phyloP scores from a whole-genome alignment of 2,888 invertebrate species.

The Pristionchus mayeri region DNA sequence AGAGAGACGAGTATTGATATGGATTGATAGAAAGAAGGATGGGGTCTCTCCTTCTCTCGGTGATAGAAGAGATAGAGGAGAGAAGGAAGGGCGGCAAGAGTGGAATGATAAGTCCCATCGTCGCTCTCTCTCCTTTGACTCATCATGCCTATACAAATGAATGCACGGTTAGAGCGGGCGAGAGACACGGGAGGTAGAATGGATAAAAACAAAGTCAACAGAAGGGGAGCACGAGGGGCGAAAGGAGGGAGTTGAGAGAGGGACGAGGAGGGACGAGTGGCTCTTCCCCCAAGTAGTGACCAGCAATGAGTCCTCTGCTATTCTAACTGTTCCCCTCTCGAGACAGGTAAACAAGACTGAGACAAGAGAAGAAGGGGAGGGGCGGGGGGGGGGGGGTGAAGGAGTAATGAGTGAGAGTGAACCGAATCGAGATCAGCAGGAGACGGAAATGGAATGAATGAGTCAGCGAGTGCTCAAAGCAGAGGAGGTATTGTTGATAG shows the following conservation, averaged over 20 bases:
- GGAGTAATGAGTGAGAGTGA: neutral
- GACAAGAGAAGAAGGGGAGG: neutral
- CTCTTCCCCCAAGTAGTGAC: neutral
- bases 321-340: slow-evolving; percentile 21
- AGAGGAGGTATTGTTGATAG: slow-evolving; percentile 13
- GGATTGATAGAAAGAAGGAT: slow-evolving; percentile 42
- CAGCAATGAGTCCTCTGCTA: slow-evolving; percentile 32
- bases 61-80: neutral
- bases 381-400: neutral
- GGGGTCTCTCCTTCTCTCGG: neutral
- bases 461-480: neutral
- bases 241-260: slow-evolving; percentile 8
- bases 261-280: neutral
- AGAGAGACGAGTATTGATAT: slow-evolving; percentile 34
- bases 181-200: neutral
- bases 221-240: neutral
- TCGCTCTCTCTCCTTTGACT: neutral
- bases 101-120: slow-evolving; percentile 32
- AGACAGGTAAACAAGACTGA: slow-evolving; percentile 31
- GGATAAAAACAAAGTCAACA: slow-evolving; percentile 28
- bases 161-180: neutral
- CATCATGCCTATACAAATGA: slow-evolving; percentile 49
- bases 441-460: slow-evolving; percentile 34
- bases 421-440: neutral
- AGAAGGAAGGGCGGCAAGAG: slow-evolving; percentile 38